Conservation (phyloP, 2,888 invertebrate genomes). For the Crioceris asparagi region DNA sequence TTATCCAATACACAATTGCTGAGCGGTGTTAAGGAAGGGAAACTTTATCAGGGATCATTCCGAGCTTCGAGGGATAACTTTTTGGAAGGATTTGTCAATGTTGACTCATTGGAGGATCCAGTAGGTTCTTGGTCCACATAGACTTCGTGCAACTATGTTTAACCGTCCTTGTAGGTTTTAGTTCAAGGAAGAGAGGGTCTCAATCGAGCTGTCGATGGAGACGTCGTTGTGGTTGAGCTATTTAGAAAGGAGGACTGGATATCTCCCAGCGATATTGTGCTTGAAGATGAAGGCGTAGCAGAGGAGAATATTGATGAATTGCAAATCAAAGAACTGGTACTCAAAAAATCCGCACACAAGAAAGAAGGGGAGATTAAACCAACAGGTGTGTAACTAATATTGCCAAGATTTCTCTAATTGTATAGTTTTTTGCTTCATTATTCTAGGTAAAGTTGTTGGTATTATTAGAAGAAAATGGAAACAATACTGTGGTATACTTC, state of each 20-base stretch:
- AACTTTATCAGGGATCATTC: constrained; percentile 69
- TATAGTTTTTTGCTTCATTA: neutral
- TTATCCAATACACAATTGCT: constrained; percentile 67
- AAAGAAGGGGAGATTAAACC: constrained; percentile 38
- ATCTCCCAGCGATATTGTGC: constrained; percentile 73
- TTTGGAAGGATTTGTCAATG: constrained; percentile 78
- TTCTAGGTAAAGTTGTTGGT: constrained; percentile 57
- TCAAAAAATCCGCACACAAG: constrained; percentile 22
- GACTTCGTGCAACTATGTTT: neutral
- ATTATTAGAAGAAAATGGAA: constrained; percentile 94
- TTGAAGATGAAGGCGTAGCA: constrained; percentile 60
- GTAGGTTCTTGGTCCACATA: constrained; percentile 39
- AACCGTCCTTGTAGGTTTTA: constrained; percentile 46
- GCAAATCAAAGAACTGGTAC: constrained; percentile 44
- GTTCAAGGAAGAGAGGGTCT: constrained; percentile 77
- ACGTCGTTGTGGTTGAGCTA: constrained; percentile 83
- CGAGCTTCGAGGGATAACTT: constrained; percentile 87
- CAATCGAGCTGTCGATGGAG: constrained; percentile 92
- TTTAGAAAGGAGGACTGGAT: constrained; percentile 86
- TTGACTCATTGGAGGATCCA: constrained; percentile 68
- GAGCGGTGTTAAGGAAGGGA: constrained; percentile 66
- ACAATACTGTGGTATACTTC: constrained; percentile 93
- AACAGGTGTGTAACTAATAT: constrained; percentile 56
- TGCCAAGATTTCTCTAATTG: constrained; percentile 22
- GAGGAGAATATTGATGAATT: constrained; percentile 56